phyloP scores from a whole-genome alignment of 2,888 invertebrate genomes.

The Dysmachus trigonus region DNA sequence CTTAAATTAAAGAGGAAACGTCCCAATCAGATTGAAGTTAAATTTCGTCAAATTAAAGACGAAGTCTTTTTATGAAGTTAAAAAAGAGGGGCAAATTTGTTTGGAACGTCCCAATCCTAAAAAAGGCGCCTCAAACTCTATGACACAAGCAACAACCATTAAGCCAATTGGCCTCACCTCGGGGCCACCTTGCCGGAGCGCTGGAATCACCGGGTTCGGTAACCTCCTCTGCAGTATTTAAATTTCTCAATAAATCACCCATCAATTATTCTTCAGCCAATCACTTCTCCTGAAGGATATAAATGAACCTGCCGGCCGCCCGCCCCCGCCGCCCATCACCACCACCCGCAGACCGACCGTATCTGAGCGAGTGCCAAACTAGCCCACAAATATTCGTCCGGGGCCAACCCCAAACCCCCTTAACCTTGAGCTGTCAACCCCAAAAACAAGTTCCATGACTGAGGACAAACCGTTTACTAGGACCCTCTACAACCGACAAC shows the following conservation, averaged over 20 bases:
- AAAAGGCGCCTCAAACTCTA: not conserved
- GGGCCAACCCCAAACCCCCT: not conserved
- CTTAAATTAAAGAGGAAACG: not conserved
- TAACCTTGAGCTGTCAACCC: conserved; percentile 42
- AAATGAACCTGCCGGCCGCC: not conserved
- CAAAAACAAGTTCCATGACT: conserved; percentile 32
- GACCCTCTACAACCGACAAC: conserved; percentile 26
- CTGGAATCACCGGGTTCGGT: not conserved
- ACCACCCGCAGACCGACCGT: not conserved
- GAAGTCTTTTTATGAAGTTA: not conserved
- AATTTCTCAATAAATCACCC: conserved; percentile 8
- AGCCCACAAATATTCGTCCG: conserved; percentile 21
- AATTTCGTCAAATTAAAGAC: not conserved
- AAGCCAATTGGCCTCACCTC: not conserved
- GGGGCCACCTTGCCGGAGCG: not conserved
- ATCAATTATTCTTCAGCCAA: conserved; percentile 10
- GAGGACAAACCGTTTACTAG: conserved; percentile 42
- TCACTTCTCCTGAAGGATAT: not conserved
- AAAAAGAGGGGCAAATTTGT: not conserved
- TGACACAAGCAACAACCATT: not conserved
- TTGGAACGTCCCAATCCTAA: not conserved
- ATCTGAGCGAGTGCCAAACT: conserved; percentile 15
- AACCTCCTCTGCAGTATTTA: conserved; percentile 3
- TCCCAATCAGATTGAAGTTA: not conserved
- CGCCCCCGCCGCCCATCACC: not conserved